A percentile compares a stretch with the other conserved stretches of the same genome.
Conservation (phyloP, 2,113 vertebrate genomes). For the Apodemus speciosus region DNA sequence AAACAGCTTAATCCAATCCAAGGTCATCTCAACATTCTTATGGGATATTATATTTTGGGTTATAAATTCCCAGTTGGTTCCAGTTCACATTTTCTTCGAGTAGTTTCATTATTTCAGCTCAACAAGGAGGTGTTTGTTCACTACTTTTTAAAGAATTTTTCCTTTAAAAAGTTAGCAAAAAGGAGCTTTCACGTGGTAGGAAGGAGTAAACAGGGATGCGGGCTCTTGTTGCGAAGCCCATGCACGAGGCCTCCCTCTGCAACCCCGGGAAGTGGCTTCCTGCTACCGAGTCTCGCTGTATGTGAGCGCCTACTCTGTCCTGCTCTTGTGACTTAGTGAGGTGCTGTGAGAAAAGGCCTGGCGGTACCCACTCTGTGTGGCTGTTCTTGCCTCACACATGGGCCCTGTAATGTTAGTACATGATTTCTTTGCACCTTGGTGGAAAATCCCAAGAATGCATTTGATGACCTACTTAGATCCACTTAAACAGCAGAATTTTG, state of each 20-base stretch:
- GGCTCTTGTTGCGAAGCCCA: background rate
- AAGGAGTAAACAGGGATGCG: background rate
- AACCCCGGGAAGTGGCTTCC: too few relatives aligned
- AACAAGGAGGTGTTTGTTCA: background rate
- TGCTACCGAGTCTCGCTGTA: background rate
- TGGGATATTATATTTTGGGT: background rate
- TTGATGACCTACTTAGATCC: background rate
- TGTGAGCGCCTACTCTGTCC: rapidly evolving
- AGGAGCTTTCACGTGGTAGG: background rate
- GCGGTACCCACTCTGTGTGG: background rate
- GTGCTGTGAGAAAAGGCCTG: background rate
- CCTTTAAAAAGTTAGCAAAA: background rate
- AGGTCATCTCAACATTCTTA: background rate
- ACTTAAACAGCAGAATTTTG: background rate
- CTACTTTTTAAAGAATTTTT: background rate
- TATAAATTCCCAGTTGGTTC: background rate
- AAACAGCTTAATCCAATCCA: background rate
- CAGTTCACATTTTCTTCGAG: background rate
- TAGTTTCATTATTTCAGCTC: background rate
- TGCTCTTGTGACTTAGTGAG: background rate
- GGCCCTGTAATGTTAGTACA: background rate
- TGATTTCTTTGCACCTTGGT: background rate
- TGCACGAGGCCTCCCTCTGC: background rate
- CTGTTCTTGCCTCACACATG: background rate
- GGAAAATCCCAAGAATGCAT: background rate